Evolutionary conservation across 1,140 invertebrate species (phyloP).

Genomic region (Euura lappo): DNA sequence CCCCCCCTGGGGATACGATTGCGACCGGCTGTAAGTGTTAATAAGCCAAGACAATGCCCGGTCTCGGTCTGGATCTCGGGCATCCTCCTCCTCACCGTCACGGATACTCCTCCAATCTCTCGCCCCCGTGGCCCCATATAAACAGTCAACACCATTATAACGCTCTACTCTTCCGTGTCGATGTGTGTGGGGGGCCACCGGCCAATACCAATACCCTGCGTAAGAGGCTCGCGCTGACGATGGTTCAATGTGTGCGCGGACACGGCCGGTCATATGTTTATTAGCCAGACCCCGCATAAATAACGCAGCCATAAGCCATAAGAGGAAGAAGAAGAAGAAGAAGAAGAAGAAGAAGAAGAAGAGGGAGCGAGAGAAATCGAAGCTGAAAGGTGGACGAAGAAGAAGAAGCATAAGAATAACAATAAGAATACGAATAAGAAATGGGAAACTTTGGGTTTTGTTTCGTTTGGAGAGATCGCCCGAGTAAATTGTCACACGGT

Average conservation of each 20-base stretch:
- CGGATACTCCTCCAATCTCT: slow-evolving; percentile 5
- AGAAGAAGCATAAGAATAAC: not conserved
- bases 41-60: slow-evolving; percentile 56
- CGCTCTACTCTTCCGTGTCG: not conserved
- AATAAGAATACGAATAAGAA: slow-evolving; percentile 16
- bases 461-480: slow-evolving; percentile 43
- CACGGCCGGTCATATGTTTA: slow-evolving; percentile 62
- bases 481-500: slow-evolving; percentile 62
- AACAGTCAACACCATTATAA: not conserved
- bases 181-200: not conserved
- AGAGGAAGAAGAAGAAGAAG: slow-evolving; percentile 40
- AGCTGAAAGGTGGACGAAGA: slow-evolving; percentile 23
- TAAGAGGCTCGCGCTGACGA: not conserved
- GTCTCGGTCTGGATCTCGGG: slow-evolving; percentile 11
- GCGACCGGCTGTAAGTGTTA: slow-evolving; percentile 40
- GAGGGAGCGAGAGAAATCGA: slow-evolving; percentile 6
- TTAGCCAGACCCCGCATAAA: slow-evolving; percentile 61
- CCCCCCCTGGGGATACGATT: too few relatives aligned
- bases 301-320: slow-evolving; percentile 58
- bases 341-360: slow-evolving; percentile 27
- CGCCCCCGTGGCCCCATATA: not conserved
- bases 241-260: slow-evolving; percentile 5
- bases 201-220: not conserved
- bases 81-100: not conserved
- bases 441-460: slow-evolving; percentile 12